Percentiles rank a stretch among this genome's conserved stretches.
These are phyloP conservation scores for Peromyscus aztecus DNA, from an alignment of 2,797 vertebrate genomes.

Conservation along the genomic window DNA sequence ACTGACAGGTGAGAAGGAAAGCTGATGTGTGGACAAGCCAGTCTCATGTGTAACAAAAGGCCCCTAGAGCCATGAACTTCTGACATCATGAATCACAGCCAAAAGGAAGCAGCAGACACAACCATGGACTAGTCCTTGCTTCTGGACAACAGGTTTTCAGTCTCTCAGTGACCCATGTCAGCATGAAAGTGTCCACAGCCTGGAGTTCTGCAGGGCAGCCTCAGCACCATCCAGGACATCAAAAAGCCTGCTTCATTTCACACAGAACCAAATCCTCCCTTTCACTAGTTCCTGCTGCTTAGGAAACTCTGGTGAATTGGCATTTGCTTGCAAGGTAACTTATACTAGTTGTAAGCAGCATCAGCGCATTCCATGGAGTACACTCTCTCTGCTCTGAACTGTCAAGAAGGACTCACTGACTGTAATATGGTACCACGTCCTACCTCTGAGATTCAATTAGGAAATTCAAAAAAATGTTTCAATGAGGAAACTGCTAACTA, in stretches of 20 bases:
- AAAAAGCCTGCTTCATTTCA: background rate
- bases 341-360: background rate
- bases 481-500: background rate
- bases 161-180: background rate
- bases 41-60: background rate
- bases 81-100: background rate
- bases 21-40: background rate
- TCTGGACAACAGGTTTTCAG: conserved; percentile 19
- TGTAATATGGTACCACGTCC: background rate
- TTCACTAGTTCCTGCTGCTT: background rate
- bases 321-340: background rate
- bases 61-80: background rate
- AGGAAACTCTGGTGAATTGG: background rate
- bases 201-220: background rate
- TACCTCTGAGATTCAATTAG: conserved; percentile 8
- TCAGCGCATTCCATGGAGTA: background rate
- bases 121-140: background rate
- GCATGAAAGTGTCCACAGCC: background rate
- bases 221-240: background rate
- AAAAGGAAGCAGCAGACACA: background rate
- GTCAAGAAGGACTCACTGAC: background rate
- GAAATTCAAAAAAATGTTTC: conserved; percentile 12
- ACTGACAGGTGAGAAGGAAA: background rate
- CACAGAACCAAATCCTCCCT: background rate
- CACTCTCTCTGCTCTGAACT: background rate